Evolutionary conservation across 2,888 invertebrate species (phyloP), one percentile per base, ranked within the genome.

Genomic region (Operophtera brumata): DNA sequence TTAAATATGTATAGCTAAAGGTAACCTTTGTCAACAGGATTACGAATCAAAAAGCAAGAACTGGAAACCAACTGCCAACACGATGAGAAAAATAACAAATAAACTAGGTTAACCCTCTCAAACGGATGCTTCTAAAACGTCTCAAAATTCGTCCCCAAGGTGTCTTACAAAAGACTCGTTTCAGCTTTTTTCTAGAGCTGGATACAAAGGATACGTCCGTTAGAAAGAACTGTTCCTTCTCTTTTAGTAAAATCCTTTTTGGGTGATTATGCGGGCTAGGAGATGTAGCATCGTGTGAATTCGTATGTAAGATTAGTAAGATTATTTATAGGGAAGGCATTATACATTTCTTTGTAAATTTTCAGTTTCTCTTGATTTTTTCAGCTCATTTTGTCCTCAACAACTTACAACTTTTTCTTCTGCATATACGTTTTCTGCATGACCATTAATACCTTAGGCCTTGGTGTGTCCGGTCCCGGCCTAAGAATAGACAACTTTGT

Each of bases 121-220:
- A 59, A 39, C 57, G 52, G 45, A 51, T 51, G 51, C 58, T 59
- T 55, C 57, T 57, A 62, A 65, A 67, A 65, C 62, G 62, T 64
- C 69, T 65, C 63, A 66, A 65, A 71, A 65, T 66, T 66, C 63
- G 47, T 54, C 61, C 45, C 59, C 45, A 52, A 61, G 57, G 63
- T 55, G 61, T 51, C 47, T 54, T 57, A 71, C 75, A 73, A 76
- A 77, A 71, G 65, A 65, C 61, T 58, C 58, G 44, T 62, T 65
- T 64, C 58, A 67, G 57, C 52, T 61, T 60, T 65, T 62, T 52
- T 49, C 53, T 58, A 70, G 60, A 61, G 62, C 65, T 63, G 67
- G 60, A 68, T 67, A 71, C 69, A 77, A 77, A 75, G 73, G 67
- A 60, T 71, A 20, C 20, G 65, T 69, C 65, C 58, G 59, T 69